Evolutionary conservation across 2,113 vertebrate genomes (phyloP).

Genomic region (Beaufortia kweichowensis): DNA sequence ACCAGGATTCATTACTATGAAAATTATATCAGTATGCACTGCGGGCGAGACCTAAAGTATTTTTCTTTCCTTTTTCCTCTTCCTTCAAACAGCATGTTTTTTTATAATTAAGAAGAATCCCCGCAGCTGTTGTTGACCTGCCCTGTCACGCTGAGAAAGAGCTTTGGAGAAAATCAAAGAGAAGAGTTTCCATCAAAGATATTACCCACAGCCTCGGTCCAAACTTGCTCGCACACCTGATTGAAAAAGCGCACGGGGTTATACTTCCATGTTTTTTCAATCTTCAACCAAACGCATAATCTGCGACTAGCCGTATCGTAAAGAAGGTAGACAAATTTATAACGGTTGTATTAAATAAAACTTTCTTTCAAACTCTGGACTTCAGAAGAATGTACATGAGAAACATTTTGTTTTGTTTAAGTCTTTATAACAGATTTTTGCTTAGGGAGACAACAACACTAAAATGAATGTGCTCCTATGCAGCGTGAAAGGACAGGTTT

Average conservation of each 20-base stretch:
- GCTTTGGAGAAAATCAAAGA: constrained; percentile 61
- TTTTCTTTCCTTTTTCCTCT: constrained; percentile 24
- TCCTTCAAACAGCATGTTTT: constrained; percentile 57
- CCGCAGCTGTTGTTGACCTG: constrained; percentile 60
- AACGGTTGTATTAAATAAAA: background rate
- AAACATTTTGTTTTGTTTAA: background rate
- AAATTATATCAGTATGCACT: constrained; percentile 51
- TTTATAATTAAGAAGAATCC: constrained; percentile 60
- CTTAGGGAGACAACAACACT: background rate
- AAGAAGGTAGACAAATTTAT: background rate
- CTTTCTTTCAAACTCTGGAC: background rate
- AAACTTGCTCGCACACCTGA: constrained; percentile 20
- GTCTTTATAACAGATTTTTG: background rate
- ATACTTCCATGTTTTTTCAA: background rate
- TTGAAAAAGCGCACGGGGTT: background rate
- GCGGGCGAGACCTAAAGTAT: constrained; percentile 38
- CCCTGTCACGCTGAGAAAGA: constrained; percentile 42
- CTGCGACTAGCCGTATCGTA: background rate
- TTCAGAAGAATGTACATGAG: background rate
- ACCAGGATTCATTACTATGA: constrained; percentile 47
- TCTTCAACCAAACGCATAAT: constrained; percentile 3
- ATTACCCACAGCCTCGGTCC: constrained; percentile 24
- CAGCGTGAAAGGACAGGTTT: background rate
- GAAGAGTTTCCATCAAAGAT: constrained; percentile 46
- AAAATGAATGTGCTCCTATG: background rate